These are phyloP conservation scores for Numenius arquata DNA, from an alignment of 2,113 vertebrate species.

Conservation along the genomic window DNA sequence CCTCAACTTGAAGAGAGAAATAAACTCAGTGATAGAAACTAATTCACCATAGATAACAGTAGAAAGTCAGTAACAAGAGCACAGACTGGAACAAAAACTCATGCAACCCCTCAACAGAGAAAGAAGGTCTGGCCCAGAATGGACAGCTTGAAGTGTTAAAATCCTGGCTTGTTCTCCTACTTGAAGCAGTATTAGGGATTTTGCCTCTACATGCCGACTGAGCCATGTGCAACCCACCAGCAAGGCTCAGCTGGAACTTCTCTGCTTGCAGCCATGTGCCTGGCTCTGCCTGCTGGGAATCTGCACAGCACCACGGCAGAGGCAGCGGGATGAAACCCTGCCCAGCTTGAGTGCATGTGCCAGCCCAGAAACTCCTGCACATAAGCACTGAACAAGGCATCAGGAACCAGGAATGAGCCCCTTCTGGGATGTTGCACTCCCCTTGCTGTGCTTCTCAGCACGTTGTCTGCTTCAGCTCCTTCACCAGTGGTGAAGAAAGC, in stretches of 20 bases:
- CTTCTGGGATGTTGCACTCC: not conserved
- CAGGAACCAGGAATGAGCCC: not conserved
- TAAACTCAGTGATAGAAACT: not conserved
- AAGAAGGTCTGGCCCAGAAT: not conserved
- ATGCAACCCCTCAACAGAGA: not conserved
- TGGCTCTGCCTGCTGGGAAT: not conserved
- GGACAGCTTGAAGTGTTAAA: not conserved
- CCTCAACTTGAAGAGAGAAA: not conserved
- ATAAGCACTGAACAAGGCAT: not conserved
- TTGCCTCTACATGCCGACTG: not conserved
- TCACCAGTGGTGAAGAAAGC: not conserved
- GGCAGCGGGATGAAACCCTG: not conserved
- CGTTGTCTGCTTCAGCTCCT: not conserved
- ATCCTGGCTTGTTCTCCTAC: not conserved
- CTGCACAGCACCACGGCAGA: not conserved
- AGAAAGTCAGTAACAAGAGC: not conserved
- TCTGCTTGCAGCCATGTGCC: fast-evolving
- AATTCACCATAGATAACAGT: not conserved
- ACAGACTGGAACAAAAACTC: not conserved
- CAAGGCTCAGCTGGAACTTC: not conserved
- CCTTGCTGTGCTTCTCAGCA: not conserved
- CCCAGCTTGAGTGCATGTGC: fast-evolving
- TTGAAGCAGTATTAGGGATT: not conserved
- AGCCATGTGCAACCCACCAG: not conserved
- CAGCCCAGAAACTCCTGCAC: not conserved